Percentiles rank a stretch among this genome's conserved stretches.
phyloP scores from a whole-genome alignment of 2,888 invertebrate species.

The Drosophila buzzatii region DNA sequence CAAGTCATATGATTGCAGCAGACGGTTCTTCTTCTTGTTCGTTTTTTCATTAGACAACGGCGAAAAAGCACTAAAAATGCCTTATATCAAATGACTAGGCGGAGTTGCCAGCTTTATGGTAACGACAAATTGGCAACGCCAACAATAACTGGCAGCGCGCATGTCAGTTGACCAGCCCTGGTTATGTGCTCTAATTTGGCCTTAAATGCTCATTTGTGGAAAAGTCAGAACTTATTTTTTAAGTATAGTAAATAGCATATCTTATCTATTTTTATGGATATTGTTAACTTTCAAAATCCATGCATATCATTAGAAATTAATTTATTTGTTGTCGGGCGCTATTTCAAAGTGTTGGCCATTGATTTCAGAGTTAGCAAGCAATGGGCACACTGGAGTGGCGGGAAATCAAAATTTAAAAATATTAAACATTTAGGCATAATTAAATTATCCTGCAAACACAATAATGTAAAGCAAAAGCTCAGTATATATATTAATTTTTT shows the following conservation, averaged over 20 bases:
- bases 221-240: background rate
- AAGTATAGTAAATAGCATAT: background rate
- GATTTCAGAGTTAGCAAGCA: background rate
- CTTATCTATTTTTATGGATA: background rate
- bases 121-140: slow-evolving; percentile 16
- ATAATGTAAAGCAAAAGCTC: too few species aligned
- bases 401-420: background rate
- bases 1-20: slow-evolving; percentile 70
- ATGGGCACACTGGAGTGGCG: slow-evolving; percentile 17
- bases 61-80: slow-evolving; percentile 48
- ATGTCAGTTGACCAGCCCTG: slow-evolving; percentile 18
- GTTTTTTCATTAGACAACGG: slow-evolving; percentile 15
- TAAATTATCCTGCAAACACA: background rate
- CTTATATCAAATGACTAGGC: slow-evolving; percentile 46
- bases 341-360: background rate
- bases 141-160: background rate
- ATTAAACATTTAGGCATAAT: background rate
- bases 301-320: too few species aligned
- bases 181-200: background rate
- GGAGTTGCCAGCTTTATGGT: slow-evolving; percentile 32
- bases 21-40: slow-evolving; percentile 36
- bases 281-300: too few species aligned
- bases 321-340: background rate
- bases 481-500: too few species aligned
- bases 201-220: too few species aligned